Percentiles rank a stretch among this genome's conserved stretches.
Conservation (phyloP, 1,140 invertebrate genomes). For the Lerema accius region DNA sequence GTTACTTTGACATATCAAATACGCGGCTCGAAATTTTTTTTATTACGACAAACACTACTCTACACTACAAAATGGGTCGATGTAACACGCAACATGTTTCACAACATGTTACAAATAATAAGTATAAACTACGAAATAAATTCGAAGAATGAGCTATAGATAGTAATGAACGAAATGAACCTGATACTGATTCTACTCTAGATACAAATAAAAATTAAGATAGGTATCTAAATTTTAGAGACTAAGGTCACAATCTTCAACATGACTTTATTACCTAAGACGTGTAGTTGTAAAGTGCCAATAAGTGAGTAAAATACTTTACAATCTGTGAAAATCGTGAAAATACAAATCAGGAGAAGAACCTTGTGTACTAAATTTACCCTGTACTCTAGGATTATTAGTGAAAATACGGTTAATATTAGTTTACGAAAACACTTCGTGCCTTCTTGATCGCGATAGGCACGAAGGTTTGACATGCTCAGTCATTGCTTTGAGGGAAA, state of each 20-base stretch:
- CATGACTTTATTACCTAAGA: slow-evolving; percentile 72
- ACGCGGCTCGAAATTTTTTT: slow-evolving; percentile 81
- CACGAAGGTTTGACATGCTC: slow-evolving; percentile 55
- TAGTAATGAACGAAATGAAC: slow-evolving; percentile 50
- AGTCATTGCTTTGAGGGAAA: slow-evolving; percentile 71
- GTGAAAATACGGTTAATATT: slow-evolving; percentile 66
- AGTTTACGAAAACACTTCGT: slow-evolving; percentile 47
- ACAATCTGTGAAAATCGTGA: slow-evolving; percentile 75
- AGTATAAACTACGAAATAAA: slow-evolving; percentile 51
- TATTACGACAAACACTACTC: slow-evolving; percentile 71
- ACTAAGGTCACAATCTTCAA: slow-evolving; percentile 72
- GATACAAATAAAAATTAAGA: slow-evolving; percentile 59
- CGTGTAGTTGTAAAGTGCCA: slow-evolving; percentile 72
- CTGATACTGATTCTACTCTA: slow-evolving; percentile 66
- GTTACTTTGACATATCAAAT: slow-evolving; percentile 82
- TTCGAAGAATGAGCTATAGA: slow-evolving; percentile 44
- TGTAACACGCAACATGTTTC: slow-evolving; percentile 48
- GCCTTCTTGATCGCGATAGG: slow-evolving; percentile 37
- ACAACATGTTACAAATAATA: slow-evolving; percentile 46
- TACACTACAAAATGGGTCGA: slow-evolving; percentile 75
- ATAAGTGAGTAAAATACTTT: slow-evolving; percentile 73
- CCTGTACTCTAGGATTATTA: slow-evolving; percentile 81
- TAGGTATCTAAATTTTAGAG: slow-evolving; percentile 61
- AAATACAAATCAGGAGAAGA: slow-evolving; percentile 75
- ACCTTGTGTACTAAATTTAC: slow-evolving; percentile 79